A percentile compares a stretch with the other conserved stretches of the same genome.
Conservation (phyloP, 2,113 vertebrate genomes). For the Ranitomeya variabilis region DNA sequence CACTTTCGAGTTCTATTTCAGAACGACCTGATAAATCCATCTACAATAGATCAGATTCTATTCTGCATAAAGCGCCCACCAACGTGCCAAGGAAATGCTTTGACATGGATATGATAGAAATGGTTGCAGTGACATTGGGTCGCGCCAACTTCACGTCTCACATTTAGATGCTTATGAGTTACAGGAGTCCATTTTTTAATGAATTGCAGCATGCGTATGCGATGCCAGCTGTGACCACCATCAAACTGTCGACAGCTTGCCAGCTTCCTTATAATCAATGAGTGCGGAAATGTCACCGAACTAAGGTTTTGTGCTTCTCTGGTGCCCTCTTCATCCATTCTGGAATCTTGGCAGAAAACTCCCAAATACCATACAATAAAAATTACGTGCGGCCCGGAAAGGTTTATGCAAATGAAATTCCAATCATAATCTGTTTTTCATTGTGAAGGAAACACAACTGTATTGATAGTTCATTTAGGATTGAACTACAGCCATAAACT, state of each 20-base stretch:
- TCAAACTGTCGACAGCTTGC: conserved; percentile 46
- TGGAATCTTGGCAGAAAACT: conserved; percentile 27
- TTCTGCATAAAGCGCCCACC: neutral
- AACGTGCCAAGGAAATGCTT: conserved; percentile 22
- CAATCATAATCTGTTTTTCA: conserved; percentile 24
- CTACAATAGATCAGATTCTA: neutral
- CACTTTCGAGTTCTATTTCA: neutral
- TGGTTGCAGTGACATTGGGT: conserved; percentile 17
- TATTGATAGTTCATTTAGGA: conserved; percentile 11
- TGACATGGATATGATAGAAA: conserved; percentile 35
- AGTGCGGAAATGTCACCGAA: conserved; percentile 52
- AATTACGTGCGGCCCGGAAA: neutral
- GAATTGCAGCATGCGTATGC: conserved; percentile 37
- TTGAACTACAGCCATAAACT: neutral
- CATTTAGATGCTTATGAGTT: conserved; percentile 46
- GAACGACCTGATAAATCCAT: conserved; percentile 8
- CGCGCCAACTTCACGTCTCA: conserved; percentile 15
- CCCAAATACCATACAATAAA: conserved; percentile 38
- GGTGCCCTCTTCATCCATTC: conserved; percentile 50
- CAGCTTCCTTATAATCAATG: conserved; percentile 50
- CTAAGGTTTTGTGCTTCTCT: conserved; percentile 51
- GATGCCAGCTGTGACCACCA: conserved; percentile 54
- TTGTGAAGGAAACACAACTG: conserved; percentile 19
- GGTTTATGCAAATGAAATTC: conserved; percentile 27
- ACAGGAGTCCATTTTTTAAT: conserved; percentile 42